These are phyloP conservation scores for Nestor notabilis DNA, from an alignment of 2,113 vertebrate species.

Conservation along the genomic window DNA sequence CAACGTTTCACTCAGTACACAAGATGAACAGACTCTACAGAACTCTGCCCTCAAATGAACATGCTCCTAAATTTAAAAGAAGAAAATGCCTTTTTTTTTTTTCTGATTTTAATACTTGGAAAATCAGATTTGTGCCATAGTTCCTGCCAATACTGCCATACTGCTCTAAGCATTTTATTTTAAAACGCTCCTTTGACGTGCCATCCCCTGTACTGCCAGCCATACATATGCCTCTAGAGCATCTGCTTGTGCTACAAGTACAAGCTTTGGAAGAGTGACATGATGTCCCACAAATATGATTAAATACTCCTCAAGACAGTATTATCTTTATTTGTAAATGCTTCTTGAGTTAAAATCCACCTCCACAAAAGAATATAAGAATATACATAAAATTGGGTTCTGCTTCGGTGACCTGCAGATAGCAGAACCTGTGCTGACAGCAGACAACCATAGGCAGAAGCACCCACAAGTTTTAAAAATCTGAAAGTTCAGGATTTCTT, in stretches of 20 bases:
- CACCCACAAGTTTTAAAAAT: not conserved
- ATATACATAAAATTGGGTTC: not conserved
- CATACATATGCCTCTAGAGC: not conserved
- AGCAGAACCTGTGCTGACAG: not conserved
- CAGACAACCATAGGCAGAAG: not conserved
- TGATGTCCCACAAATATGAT: not conserved
- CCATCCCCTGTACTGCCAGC: not conserved
- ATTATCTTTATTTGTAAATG: not conserved
- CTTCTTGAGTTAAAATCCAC: not conserved
- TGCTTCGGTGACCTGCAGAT: not conserved
- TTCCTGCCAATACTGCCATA: not conserved
- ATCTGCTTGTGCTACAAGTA: not conserved
- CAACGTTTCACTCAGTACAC: not conserved
- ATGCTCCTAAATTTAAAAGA: not conserved
- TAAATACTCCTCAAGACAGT: not conserved
- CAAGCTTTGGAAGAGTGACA: not conserved
- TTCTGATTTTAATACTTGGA: not conserved
- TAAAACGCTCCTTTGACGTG: not conserved
- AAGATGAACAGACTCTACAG: not conserved
- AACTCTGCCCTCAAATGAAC: not conserved
- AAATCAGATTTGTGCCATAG: not conserved
- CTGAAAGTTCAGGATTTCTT: not conserved
- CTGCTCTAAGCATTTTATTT: not conserved
- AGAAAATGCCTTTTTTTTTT: not conserved
- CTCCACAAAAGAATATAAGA: not conserved